Evolutionary conservation across 2,113 vertebrate genomes (phyloP).

Genomic region (Mus pahari): DNA sequence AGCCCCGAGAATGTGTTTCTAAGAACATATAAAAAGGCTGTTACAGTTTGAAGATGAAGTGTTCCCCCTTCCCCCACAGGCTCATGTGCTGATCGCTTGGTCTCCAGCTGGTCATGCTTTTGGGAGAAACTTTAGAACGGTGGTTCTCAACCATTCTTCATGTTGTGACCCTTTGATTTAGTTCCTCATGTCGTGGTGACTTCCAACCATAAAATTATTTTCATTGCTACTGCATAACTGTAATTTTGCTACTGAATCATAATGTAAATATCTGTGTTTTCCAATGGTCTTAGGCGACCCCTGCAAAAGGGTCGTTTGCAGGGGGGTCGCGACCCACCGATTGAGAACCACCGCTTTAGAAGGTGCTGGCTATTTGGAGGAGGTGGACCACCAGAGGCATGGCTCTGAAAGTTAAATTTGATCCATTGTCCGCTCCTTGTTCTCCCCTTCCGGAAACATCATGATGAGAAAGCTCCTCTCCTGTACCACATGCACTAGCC

Average conservation of each 20-base stretch:
- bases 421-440: too few species aligned
- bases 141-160: neutral
- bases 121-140: neutral
- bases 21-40: neutral
- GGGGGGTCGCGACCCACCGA: neutral
- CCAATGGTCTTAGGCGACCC: neutral
- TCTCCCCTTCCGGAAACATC: neutral
- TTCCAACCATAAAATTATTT: neutral
- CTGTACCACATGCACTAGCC: too few species aligned
- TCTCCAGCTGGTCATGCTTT: neutral
- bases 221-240: neutral
- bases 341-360: neutral
- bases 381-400: too few species aligned
- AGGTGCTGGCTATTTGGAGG: too few species aligned
- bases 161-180: neutral
- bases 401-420: neutral
- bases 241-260: neutral
- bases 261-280: neutral
- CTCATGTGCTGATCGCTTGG: neutral
- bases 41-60: neutral
- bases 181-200: neutral
- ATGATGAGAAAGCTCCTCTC: neutral
- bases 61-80: neutral
- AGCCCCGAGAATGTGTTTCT: neutral
- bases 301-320: neutral